Conservation (phyloP, 2,113 vertebrate genomes). For the Hemicordylus capensis region DNA sequence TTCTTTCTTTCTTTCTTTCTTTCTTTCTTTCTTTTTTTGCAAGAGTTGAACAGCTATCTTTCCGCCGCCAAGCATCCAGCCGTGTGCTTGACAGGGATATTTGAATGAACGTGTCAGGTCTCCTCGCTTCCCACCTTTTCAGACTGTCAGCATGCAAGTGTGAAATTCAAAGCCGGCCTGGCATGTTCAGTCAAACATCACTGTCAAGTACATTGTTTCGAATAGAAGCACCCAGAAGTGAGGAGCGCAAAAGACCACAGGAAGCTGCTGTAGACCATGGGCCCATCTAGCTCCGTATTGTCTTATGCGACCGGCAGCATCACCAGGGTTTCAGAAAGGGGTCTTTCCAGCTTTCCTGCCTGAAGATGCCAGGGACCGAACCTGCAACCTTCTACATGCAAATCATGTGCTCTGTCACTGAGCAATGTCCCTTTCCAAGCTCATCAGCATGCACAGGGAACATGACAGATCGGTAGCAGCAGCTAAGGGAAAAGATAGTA, state of each 20-base stretch:
- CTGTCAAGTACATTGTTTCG: background rate
- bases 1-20: too few relatives aligned
- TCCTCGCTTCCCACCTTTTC: background rate
- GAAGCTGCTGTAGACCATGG: too few relatives aligned
- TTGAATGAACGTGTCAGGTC: background rate
- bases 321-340: too few relatives aligned
- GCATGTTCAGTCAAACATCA: background rate
- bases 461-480: background rate
- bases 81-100: background rate
- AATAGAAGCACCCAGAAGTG: background rate
- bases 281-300: too few relatives aligned
- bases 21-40: too few relatives aligned
- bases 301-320: too few relatives aligned
- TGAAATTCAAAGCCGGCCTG: background rate
- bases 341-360: too few relatives aligned
- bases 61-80: background rate
- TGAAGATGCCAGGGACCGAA: too few relatives aligned
- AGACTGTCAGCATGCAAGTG: background rate
- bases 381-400: too few relatives aligned
- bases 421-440: too few relatives aligned
- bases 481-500: background rate
- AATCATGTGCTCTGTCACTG: too few relatives aligned
- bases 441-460: background rate
- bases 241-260: too few relatives aligned
- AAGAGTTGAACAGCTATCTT: background rate